Percentiles rank a stretch among this genome's conserved stretches.
Conservation (phyloP, 2,888 invertebrate genomes). For the Archaeoteleia sp. region DNA sequence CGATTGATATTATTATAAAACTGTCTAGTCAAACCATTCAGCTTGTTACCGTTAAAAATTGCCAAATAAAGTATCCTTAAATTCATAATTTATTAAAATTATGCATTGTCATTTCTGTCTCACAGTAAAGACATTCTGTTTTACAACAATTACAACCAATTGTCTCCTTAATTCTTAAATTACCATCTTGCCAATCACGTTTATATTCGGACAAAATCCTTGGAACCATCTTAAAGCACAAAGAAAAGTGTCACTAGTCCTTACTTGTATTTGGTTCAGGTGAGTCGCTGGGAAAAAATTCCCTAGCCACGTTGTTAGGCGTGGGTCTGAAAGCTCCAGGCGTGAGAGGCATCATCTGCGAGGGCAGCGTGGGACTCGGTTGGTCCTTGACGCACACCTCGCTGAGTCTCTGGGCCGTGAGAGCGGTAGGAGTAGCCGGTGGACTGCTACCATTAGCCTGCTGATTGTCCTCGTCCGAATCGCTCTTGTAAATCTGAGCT, state of each 20-base stretch:
- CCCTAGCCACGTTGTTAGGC: slow-evolving; percentile 76
- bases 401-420: slow-evolving; percentile 73
- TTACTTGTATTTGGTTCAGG: slow-evolving; percentile 92
- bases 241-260: slow-evolving; percentile 74
- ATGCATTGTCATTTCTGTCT: no score
- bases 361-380: slow-evolving; percentile 69
- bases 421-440: slow-evolving; percentile 77
- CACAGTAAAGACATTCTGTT: no score
- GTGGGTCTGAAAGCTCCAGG: slow-evolving; percentile 75
- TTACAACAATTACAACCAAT: no score
- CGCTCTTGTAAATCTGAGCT: slow-evolving; percentile 73
- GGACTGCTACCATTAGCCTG: slow-evolving; percentile 74
- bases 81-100: no score
- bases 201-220: no score
- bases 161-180: no score
- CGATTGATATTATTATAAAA: no score
- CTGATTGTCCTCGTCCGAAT: slow-evolving; percentile 87
- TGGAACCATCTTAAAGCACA: no score
- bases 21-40: no score
- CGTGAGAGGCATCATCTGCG: slow-evolving; percentile 72
- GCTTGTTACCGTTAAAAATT: no score
- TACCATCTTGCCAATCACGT: no score
- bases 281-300: slow-evolving; percentile 87
- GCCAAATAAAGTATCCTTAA: no score
- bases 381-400: slow-evolving; percentile 73